These are phyloP conservation scores for Lagorchestes hirsutus DNA, from an alignment of 2,797 vertebrate species.

Conservation along the genomic window DNA sequence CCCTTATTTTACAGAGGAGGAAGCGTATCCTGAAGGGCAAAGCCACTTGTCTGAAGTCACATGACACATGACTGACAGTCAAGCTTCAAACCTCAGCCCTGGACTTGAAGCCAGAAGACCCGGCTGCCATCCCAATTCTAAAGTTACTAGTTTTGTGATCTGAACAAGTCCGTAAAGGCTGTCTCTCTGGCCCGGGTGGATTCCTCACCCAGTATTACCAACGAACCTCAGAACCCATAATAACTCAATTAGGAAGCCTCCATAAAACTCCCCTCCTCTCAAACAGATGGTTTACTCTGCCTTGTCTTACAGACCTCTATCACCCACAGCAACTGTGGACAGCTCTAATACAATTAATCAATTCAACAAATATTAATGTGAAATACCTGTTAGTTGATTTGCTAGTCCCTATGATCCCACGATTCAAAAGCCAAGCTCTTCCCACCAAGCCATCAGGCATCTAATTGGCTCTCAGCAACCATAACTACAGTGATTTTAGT, in stretches of 20 bases:
- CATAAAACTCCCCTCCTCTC: not conserved
- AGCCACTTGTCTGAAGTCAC: not conserved
- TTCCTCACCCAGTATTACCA: not conserved
- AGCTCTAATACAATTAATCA: not conserved
- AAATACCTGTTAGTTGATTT: not conserved
- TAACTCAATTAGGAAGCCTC: not conserved
- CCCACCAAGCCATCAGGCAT: not conserved
- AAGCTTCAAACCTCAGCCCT: not conserved
- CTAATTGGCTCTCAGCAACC: not conserved
- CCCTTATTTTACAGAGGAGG: not conserved
- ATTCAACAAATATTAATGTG: not conserved
- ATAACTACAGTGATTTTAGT: not conserved
- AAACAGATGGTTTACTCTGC: not conserved
- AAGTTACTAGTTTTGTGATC: not conserved
- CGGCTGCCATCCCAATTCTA: not conserved
- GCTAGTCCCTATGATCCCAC: not conserved
- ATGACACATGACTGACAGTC: not conserved
- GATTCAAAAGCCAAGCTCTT: not conserved
- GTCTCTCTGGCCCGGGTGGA: not conserved
- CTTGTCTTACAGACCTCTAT: not conserved
- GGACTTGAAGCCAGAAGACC: not conserved
- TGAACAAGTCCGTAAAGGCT: not conserved
- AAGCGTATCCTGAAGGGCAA: not conserved
- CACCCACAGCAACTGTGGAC: not conserved
- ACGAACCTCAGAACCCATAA: not conserved